Conservation (phyloP, 1,140 invertebrate species). For the Ectropis grisescens region DNA sequence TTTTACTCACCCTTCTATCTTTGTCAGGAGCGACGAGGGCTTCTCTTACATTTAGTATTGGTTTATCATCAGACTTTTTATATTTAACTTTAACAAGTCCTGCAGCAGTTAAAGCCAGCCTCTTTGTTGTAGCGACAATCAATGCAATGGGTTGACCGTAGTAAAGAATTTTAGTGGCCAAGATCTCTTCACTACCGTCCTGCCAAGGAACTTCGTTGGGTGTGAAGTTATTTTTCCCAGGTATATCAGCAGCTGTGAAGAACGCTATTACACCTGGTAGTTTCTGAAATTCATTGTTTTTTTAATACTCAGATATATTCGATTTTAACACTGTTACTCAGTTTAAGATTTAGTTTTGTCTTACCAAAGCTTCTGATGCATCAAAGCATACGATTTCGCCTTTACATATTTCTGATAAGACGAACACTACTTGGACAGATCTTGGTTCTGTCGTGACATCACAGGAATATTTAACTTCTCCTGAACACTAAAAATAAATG, state of each 20-base stretch:
- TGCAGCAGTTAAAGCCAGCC: constrained; percentile 74
- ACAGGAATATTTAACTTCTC: constrained; percentile 79
- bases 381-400: constrained; percentile 72
- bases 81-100: constrained; percentile 79
- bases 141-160: constrained; percentile 82
- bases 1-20: constrained; percentile 31
- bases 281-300: no score
- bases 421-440: constrained; percentile 77
- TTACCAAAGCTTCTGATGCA: constrained; percentile 73
- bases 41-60: constrained; percentile 70
- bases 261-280: constrained; percentile 80
- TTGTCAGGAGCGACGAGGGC: constrained; percentile 66
- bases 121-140: constrained; percentile 74
- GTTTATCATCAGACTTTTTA: constrained; percentile 33
- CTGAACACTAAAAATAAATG: constrained; percentile 75
- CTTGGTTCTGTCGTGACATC: constrained; percentile 69
- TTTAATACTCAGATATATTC: no score
- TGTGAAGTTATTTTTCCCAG: constrained; percentile 76
- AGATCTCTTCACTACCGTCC: constrained; percentile 63
- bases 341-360: no score
- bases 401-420: constrained; percentile 67
- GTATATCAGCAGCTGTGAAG: constrained; percentile 80
- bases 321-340: no score
- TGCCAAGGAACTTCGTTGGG: constrained; percentile 25
- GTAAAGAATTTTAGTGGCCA: constrained; percentile 70